Conservation (phyloP, 64 coral and sea anemone species). For the Pocillopora damicornis region DNA sequence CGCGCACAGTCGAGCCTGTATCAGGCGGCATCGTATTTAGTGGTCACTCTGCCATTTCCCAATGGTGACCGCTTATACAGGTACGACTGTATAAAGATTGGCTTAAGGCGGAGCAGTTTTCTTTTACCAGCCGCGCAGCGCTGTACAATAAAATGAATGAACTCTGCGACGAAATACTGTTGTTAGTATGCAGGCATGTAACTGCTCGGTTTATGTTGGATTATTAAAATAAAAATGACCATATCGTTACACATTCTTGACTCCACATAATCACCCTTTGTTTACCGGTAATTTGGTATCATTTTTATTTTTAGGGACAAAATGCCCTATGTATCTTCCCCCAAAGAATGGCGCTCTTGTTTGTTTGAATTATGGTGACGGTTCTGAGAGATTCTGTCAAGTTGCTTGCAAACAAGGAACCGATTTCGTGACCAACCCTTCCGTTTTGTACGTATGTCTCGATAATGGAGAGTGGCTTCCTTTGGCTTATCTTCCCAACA, state of each 20-base stretch:
- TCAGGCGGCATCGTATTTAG: no score
- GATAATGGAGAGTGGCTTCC: background rate
- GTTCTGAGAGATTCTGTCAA: background rate
- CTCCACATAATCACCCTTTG: background rate
- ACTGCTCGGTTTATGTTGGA: no score
- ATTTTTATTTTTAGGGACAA: slow-evolving; percentile 11
- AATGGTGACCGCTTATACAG: no score
- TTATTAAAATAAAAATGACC: no score
- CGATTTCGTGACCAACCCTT: background rate
- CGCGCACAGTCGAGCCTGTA: no score
- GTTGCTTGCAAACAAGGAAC: background rate
- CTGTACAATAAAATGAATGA: background rate
- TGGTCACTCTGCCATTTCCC: no score
- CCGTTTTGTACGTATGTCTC: background rate
- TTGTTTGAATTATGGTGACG: slow-evolving; percentile 8
- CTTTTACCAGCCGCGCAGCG: background rate
- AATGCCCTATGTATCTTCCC: slow-evolving; percentile 6
- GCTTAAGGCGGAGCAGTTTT: no score
- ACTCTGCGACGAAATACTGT: no score
- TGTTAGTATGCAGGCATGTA: no score
- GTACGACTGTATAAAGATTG: no score
- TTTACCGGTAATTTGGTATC: background rate
- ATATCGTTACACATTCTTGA: no score
- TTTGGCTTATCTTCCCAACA: background rate
- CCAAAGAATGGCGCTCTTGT: slow-evolving; percentile 11